Conservation (phyloP, 2,888 invertebrate species). For the Agonopterix subpropinquella region DNA sequence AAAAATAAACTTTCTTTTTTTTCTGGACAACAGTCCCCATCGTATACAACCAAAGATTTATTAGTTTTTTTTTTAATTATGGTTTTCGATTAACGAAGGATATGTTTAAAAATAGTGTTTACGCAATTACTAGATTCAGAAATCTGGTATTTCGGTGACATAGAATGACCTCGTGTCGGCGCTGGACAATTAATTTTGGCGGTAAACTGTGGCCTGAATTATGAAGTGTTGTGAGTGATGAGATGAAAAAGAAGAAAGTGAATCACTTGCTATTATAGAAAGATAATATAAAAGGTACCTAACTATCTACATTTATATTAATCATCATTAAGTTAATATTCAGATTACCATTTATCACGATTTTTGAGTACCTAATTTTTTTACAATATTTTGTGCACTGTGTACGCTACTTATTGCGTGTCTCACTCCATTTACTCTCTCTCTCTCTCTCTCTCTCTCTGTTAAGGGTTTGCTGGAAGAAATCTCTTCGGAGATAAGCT, state of each 20-base stretch:
- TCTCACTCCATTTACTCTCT: too few species aligned
- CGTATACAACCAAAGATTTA: background rate
- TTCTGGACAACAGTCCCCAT: background rate
- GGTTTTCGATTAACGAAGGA: conserved; percentile 9
- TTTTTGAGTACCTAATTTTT: too few species aligned
- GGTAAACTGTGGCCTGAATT: conserved; percentile 13
- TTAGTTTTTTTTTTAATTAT: background rate
- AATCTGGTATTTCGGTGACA: background rate
- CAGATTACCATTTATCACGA: too few species aligned
- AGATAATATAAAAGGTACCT: background rate
- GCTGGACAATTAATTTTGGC: conserved; percentile 14
- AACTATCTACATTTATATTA: too few species aligned
- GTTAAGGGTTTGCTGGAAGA: too few species aligned
- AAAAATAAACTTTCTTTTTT: conserved; percentile 42
- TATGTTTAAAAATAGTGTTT: conserved; percentile 54
- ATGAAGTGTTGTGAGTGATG: conserved; percentile 20
- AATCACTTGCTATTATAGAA: background rate
- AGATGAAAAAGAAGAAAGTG: conserved; percentile 39
- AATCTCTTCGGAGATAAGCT: too few species aligned
- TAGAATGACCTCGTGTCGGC: background rate
- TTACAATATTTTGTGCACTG: too few species aligned
- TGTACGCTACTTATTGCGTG: too few species aligned
- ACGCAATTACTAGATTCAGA: conserved; percentile 12
- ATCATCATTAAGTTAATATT: too few species aligned
- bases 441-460: too few species aligned